Conservation (phyloP, 2,888 invertebrate species). For the Sphaerophoria taeniata region DNA sequence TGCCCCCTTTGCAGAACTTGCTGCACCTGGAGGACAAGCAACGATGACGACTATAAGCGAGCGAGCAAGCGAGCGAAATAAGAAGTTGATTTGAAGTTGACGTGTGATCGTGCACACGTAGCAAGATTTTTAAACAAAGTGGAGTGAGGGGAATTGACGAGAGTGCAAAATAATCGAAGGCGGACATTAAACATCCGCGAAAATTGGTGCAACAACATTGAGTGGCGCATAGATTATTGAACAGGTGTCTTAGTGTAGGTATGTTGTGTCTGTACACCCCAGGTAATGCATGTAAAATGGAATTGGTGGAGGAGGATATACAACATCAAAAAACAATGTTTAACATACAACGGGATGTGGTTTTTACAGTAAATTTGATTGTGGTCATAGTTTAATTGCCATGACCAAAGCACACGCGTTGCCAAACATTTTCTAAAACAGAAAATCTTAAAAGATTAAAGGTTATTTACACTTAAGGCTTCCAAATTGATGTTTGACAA, state of each 20-base stretch:
- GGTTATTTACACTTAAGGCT: too few relatives aligned
- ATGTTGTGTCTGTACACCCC: neutral
- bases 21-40: conserved; percentile 48
- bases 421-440: neutral
- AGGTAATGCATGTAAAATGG: conserved; percentile 22
- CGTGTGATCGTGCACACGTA: conserved; percentile 70
- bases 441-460: too few relatives aligned
- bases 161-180: conserved; percentile 66
- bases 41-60: neutral
- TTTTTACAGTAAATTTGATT: conserved; percentile 62
- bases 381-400: conserved; percentile 60
- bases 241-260: conserved; percentile 63
- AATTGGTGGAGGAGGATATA: conserved; percentile 42
- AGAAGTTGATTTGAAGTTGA: conserved; percentile 66
- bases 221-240: conserved; percentile 54
- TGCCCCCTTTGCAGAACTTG: conserved; percentile 23
- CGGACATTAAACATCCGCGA: conserved; percentile 69
- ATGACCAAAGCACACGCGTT: conserved; percentile 56
- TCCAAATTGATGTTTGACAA: too few relatives aligned
- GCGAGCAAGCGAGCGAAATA: conserved; percentile 32
- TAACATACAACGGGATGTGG: conserved; percentile 49
- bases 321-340: conserved; percentile 27
- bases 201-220: conserved; percentile 59
- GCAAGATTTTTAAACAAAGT: neutral
- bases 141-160: conserved; percentile 19